Percentiles rank a stretch among this genome's conserved stretches.
Evolutionary conservation across 2,888 invertebrate genomes (phyloP).

Genomic region (Amiota communis): DNA sequence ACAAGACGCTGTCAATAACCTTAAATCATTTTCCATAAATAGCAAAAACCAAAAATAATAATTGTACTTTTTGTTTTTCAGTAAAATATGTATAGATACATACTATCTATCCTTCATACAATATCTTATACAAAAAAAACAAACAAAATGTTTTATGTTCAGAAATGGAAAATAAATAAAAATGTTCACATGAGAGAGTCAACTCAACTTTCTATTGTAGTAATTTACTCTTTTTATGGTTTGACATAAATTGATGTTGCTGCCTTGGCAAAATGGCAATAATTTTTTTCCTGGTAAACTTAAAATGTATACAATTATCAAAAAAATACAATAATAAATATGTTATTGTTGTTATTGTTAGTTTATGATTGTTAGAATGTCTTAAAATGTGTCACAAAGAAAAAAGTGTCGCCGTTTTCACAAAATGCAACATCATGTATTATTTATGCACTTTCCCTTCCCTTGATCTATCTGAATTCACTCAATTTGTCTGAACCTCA

Average conservation of each 20-base stretch:
- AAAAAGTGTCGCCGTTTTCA: neutral
- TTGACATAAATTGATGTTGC: slow-evolving; percentile 9
- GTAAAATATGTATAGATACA: no score
- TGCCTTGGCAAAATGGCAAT: slow-evolving; percentile 8
- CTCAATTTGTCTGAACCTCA: no score
- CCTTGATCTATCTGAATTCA: no score
- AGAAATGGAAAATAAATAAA: no score
- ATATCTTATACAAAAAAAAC: no score
- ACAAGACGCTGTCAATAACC: no score
- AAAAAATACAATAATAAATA: slow-evolving; percentile 3
- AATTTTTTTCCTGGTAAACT: neutral
- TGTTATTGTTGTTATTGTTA: slow-evolving; percentile 15
- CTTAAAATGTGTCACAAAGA: slow-evolving; percentile 4
- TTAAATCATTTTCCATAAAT: no score
- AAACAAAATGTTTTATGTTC: no score
- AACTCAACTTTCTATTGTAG: neutral
- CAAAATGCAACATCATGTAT: slow-evolving; percentile 15
- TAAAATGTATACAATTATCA: neutral
- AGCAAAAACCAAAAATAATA: no score
- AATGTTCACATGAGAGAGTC: no score
- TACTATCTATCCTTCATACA: no score
- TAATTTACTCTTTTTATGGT: slow-evolving; percentile 22
- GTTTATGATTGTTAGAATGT: neutral
- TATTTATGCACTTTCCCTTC: neutral
- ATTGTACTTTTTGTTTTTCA: no score